Evolutionary conservation across 1,140 invertebrate genomes (phyloP).

Genomic region (Megalonaias nervosa): DNA sequence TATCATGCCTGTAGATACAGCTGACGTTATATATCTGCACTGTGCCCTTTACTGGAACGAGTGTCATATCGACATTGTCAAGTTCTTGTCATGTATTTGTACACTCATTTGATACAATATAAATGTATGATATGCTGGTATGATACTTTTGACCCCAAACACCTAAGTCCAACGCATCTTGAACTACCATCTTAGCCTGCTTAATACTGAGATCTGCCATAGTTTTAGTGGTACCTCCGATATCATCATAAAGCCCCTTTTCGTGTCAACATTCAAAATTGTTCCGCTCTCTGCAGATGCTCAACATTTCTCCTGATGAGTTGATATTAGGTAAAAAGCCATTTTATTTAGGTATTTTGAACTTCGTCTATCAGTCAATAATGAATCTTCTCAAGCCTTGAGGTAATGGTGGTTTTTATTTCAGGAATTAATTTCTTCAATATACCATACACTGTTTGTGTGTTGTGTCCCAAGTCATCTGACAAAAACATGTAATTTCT

Average conservation of each 20-base stretch:
- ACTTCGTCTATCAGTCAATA: constrained; percentile 40
- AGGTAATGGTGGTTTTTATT: constrained; percentile 2
- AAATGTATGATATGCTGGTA: no score
- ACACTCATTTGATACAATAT: no score
- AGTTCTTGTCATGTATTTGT: no score
- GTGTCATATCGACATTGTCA: no score
- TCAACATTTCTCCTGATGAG: constrained; percentile 20
- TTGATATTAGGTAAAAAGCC: constrained; percentile 22
- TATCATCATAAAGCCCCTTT: constrained; percentile 1
- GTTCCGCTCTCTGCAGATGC: not conserved
- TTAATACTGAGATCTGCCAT: constrained; percentile 8
- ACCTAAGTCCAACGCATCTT: not conserved
- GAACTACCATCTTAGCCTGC: not conserved
- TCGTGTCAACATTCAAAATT: constrained; percentile 2
- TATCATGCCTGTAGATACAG: no score
- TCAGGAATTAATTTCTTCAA: constrained; percentile 25
- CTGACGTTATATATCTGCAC: no score
- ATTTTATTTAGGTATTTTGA: constrained; percentile 41
- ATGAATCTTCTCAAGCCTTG: constrained; percentile 19
- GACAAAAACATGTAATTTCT: constrained; percentile 31
- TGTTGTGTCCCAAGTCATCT: constrained; percentile 23
- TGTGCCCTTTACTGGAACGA: no score
- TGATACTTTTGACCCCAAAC: no score
- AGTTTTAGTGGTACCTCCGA: not conserved
- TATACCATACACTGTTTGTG: constrained; percentile 19